Percentiles rank a stretch among this genome's conserved stretches.
Conservation (phyloP, 2,797 vertebrate species). For the Lacerta bilineata region DNA sequence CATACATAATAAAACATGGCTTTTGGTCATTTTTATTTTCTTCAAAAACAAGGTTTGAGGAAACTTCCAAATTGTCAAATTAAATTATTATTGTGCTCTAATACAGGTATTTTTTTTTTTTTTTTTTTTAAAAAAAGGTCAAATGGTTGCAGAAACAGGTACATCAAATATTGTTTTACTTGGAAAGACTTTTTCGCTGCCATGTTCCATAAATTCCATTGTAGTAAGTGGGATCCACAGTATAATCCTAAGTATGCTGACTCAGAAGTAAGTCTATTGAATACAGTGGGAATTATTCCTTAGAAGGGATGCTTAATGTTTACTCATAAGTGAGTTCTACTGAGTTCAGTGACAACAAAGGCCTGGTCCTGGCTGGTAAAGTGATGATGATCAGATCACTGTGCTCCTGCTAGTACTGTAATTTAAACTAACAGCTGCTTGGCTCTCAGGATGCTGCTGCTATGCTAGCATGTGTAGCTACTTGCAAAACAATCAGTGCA, state of each 20-base stretch:
- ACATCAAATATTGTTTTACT: neutral
- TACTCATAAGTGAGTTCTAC: no score
- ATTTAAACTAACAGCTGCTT: no score
- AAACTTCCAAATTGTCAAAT: constrained; percentile 7
- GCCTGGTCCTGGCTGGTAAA: no score
- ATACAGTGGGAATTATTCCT: neutral
- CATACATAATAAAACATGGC: neutral
- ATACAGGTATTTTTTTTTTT: neutral
- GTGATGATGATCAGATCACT: no score
- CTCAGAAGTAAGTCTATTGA: neutral
- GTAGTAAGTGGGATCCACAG: neutral
- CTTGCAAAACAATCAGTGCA: no score
- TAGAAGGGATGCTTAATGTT: no score
- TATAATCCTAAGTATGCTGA: neutral
- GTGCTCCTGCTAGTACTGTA: no score
- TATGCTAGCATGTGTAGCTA: no score
- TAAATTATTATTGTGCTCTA: constrained; percentile 11
- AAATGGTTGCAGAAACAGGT: neutral
- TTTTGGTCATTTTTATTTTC: neutral
- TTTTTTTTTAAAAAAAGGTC: neutral
- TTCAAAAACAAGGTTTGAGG: neutral
- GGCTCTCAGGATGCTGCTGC: no score
- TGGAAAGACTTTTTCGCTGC: neutral
- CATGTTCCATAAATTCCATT: neutral
- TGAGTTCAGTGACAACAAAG: no score